Conservation (phyloP, 2,113 vertebrate species). For the Mirza zaza region DNA sequence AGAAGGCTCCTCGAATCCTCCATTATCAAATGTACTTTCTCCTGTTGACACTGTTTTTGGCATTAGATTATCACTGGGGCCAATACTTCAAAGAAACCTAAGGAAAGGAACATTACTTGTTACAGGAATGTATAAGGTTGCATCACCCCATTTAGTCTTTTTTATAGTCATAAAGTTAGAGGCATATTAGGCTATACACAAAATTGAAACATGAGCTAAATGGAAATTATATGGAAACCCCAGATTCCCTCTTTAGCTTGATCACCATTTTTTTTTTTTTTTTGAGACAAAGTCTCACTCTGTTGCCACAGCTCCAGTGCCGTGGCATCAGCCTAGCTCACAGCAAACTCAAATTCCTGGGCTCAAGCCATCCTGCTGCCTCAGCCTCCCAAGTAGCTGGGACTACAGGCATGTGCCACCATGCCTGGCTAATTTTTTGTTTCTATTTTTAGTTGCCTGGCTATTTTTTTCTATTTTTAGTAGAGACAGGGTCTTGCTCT, state of each 20-base stretch:
- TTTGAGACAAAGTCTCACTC: too few relatives aligned
- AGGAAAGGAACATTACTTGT: background rate
- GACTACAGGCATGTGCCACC: too few relatives aligned
- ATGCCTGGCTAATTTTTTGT: too few relatives aligned
- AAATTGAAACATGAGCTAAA: background rate
- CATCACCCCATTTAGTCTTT: background rate
- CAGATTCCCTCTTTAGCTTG: background rate
- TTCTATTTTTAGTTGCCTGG: too few relatives aligned
- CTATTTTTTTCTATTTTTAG: too few relatives aligned
- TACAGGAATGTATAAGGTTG: background rate
- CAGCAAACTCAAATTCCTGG: too few relatives aligned
- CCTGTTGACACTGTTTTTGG: background rate
- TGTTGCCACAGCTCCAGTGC: too few relatives aligned
- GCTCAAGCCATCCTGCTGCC: too few relatives aligned
- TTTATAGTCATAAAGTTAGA: conserved; percentile 3
- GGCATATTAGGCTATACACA: background rate
- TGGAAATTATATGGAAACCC: background rate
- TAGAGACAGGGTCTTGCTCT: too few relatives aligned
- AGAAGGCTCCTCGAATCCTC: background rate
- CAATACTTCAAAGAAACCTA: background rate
- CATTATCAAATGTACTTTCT: background rate
- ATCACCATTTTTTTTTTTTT: background rate
- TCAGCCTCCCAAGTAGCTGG: too few relatives aligned
- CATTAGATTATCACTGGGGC: background rate
- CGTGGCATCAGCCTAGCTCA: too few relatives aligned